Evolutionary conservation across 1,140 invertebrate genomes (phyloP).

Genomic region (Listronotus oregonensis): DNA sequence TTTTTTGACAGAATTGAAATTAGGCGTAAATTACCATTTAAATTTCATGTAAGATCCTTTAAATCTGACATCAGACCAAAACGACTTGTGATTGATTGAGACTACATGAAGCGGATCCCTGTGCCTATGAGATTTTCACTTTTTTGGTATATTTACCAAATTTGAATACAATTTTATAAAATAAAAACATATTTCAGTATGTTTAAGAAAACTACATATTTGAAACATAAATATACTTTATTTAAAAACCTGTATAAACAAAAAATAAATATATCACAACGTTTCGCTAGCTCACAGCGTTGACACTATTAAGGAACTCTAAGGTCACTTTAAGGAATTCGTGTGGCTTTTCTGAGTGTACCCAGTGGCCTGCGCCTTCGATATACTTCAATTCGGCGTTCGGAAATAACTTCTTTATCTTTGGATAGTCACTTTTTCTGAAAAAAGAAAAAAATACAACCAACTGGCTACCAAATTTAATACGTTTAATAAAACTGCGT

Average conservation of each 20-base stretch:
- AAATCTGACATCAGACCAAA: too few relatives aligned
- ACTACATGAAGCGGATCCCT: too few relatives aligned
- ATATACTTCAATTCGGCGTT: constrained; percentile 74
- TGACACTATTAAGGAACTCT: constrained; percentile 57
- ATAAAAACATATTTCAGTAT: too few relatives aligned
- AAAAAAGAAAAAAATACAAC: constrained; percentile 53
- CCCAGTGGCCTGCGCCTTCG: constrained; percentile 85
- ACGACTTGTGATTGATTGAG: too few relatives aligned
- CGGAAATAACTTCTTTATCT: constrained; percentile 78
- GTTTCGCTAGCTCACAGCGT: background rate
- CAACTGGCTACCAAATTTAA: background rate
- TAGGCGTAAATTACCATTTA: too few relatives aligned
- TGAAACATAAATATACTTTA: too few relatives aligned
- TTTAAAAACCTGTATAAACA: constrained; percentile 3
- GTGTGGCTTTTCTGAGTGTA: constrained; percentile 86
- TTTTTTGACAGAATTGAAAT: too few relatives aligned
- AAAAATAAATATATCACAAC: constrained; percentile 3
- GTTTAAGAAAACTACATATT: too few relatives aligned
- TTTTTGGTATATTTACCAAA: too few relatives aligned
- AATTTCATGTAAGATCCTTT: too few relatives aligned
- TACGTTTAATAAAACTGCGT: constrained; percentile 8
- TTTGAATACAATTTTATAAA: too few relatives aligned
- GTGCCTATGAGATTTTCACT: too few relatives aligned
- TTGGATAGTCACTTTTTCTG: constrained; percentile 68
- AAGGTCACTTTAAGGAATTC: constrained; percentile 73